Base-by-base conservation (phyloP, 2,797 vertebrate species). In the Botia almorhae region DNA sequence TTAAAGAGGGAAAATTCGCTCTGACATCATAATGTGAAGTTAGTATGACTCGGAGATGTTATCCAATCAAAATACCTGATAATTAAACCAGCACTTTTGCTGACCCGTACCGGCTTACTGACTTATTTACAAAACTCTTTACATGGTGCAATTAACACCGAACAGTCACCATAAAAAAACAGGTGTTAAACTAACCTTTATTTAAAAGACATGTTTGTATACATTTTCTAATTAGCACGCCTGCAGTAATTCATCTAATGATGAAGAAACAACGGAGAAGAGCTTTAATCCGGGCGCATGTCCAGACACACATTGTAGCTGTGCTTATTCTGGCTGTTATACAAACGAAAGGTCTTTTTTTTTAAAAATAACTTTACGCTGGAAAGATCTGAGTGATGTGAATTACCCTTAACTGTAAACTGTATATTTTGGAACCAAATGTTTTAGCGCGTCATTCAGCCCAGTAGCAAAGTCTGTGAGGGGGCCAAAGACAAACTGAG, bases 21-120 rank as follows among this genome's bases (percentile, higher is more conserved):
- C 85, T 85, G 50, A 88, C 82, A 88, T 89, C 33, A 84, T 82
- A 84, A 90, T 86, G 88, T 90, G 91, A 84, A 85, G 86, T 87
- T 87, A 58, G 78, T 77, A 83, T 76, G 72, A 17, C 33, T 83
- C 82, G 64, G 64, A 48, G 72, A 84, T 83, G 85, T 90, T 87
- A 90, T 87, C 78, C 78, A 74, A 82, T 85, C 64, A 83, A 81
- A 46, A 74, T 55, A 23, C 69, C 69, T 82, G 83, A 86, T 60
- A 84, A 84, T 88, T 86, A 70, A 82, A 86, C 58, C 86, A 67
- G 65, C 21, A 60, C 51, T 48, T 64, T 68, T 53, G 26, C 50
- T 48, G 39, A 74, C 72, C 17, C 19, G 39, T 48, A 46, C 14
- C 29, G 29, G 29, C 29, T 29, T 4, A 29, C 29, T 29, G 26